phyloP scores from a whole-genome alignment of 2,797 vertebrate species.

The Cuculus canorus region DNA sequence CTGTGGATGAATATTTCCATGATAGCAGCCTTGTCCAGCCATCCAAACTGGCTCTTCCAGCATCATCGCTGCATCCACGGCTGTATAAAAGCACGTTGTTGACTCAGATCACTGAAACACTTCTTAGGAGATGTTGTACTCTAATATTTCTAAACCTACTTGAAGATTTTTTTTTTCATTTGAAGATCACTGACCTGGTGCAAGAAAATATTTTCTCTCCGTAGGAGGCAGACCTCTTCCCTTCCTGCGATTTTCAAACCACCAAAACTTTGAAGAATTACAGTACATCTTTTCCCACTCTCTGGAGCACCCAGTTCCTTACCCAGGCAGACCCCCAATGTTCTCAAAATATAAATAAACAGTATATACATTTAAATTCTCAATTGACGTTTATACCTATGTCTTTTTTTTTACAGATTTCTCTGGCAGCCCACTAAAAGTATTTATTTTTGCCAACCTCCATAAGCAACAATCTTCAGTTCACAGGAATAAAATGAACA shows the following conservation, averaged over 20 bases:
- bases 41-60: not conserved
- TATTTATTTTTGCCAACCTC: not conserved
- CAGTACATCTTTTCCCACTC: conserved; percentile 48
- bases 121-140: not conserved
- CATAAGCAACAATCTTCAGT: not conserved
- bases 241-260: conserved; percentile 56
- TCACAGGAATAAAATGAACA: not conserved
- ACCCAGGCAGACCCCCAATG: conserved; percentile 8
- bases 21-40: not conserved
- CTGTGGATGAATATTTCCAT: not conserved
- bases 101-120: not conserved
- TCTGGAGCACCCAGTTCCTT: conserved; percentile 30
- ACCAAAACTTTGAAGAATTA: conserved; percentile 48
- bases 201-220: conserved; percentile 70
- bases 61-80: not conserved
- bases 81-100: not conserved
- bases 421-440: not conserved
- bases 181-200: conserved; percentile 66
- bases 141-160: conserved; percentile 1
- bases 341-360: conserved; percentile 42
- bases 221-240: conserved; percentile 34
- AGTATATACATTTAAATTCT: not conserved
- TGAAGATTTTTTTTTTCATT: not conserved
- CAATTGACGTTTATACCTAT: conserved; percentile 22
- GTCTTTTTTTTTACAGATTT: not conserved